These are phyloP conservation scores for Diprion similis DNA, from an alignment of 1,140 invertebrate genomes.

Conservation along the genomic window DNA sequence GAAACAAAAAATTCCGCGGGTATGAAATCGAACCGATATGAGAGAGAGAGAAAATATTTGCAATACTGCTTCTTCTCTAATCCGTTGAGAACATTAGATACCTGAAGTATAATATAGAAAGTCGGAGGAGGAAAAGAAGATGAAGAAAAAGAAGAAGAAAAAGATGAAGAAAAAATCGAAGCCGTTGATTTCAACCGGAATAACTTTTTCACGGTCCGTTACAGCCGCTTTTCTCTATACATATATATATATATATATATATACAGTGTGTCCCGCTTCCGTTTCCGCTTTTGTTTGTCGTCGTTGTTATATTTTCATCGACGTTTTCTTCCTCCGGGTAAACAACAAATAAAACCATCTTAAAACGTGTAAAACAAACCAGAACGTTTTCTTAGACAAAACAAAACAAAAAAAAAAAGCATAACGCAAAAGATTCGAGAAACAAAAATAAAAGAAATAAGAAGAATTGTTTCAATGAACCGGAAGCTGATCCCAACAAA, in stretches of 20 bases:
- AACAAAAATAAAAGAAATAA: not conserved
- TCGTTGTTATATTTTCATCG: too few relatives aligned
- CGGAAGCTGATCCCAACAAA: not conserved
- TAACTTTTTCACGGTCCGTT: not conserved
- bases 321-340: too few relatives aligned
- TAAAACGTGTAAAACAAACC: not conserved
- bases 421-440: not conserved
- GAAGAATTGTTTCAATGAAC: not conserved
- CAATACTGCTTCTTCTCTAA: too few relatives aligned
- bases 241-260: too few relatives aligned
- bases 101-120: not conserved
- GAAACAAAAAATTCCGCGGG: too few relatives aligned
- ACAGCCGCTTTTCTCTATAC: not conserved
- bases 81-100: too few relatives aligned
- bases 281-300: too few relatives aligned
- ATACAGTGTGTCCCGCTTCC: too few relatives aligned
- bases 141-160: not conserved
- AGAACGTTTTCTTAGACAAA: not conserved
- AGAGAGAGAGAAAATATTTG: too few relatives aligned
- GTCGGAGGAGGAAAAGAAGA: not conserved
- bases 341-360: not conserved
- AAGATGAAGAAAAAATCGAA: not conserved
- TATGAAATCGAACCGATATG: too few relatives aligned
- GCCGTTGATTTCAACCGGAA: not conserved
- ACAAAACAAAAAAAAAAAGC: not conserved